Base-by-base conservation (phyloP, 2,888 invertebrate species). In the Dilophus febrilis region DNA sequence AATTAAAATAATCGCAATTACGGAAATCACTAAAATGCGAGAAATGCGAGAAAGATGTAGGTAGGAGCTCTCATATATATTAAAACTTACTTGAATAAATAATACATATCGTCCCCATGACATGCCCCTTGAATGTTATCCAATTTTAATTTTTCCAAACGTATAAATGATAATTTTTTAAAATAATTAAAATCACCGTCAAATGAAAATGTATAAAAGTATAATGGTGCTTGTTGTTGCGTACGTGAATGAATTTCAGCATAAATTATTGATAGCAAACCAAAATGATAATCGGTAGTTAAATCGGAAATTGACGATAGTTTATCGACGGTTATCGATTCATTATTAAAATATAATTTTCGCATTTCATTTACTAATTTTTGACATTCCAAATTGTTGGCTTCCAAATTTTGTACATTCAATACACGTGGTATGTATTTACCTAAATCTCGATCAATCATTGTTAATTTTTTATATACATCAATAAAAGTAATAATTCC, bases 91-190 rank as follows among this genome's bases (percentile, higher is more conserved):
- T 66, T 69, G 22, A 75, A 65, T 2, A 76, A 43, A 47, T 75
- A 75, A 11, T 67, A 67, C 1, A 70, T 54, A 1, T 77, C 77
- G 46, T 77, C 77, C 0, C 63, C 68, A 49, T 77, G 77, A 29
- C 68, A 66, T 1, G 70, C 66, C 3, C 75, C 77, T 46, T 57
- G 52, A 1, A 58, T 27, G 1, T 66, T 55, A 1, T 62, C 46
- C 12, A 68, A 57, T 22, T 62, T 57, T 11, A 22, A 13, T 10
- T 10, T 16, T 4, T 32, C 7, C 14, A 14, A 16, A 14, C 14
- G 3, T 13, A 32, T 3, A 4, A 32, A 16, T 32, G 59, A 50
- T 8, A 59, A 50, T 39, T 59, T 62, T 46, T 73, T 72, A 16
- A 64, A 55, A 42, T 66, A 61, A 50, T 72, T 72, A 3, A 71